Conservation (phyloP, 2,113 vertebrate genomes). For the Bos indicus region DNA sequence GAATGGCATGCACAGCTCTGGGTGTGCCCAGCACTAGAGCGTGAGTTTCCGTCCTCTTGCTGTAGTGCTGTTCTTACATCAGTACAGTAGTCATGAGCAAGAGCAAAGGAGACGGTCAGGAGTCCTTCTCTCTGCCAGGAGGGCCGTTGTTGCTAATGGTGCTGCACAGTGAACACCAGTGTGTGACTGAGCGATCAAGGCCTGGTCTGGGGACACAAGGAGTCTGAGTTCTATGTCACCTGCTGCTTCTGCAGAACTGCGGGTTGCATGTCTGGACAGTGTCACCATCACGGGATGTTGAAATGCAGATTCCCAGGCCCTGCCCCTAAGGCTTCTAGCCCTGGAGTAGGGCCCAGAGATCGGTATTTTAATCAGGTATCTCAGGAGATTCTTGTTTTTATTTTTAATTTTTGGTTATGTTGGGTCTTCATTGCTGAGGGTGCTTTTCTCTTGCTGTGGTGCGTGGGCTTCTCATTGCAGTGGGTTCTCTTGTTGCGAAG, state of each 20-base stretch:
- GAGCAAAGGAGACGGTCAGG: not conserved
- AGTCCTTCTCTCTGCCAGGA: not conserved
- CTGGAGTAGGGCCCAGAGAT: not conserved
- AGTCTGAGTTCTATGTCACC: not conserved
- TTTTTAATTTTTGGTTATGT: not conserved
- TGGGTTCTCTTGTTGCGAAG: not conserved
- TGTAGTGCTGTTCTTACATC: rapidly evolving
- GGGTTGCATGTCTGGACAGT: not conserved
- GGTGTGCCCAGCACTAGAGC: not conserved
- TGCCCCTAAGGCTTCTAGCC: not conserved
- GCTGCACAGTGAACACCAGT: no score
- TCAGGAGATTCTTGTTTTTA: not conserved
- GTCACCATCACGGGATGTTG: not conserved
- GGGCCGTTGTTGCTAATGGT: not conserved
- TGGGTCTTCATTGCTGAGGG: not conserved
- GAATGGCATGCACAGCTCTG: not conserved
- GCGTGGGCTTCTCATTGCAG: not conserved
- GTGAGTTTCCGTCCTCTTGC: not conserved
- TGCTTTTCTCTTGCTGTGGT: not conserved
- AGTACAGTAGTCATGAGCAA: not conserved
- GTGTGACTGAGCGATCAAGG: not conserved
- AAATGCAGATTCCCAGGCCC: not conserved
- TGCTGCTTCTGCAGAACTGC: not conserved
- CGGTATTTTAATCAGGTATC: not conserved
- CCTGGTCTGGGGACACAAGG: not conserved